Evolutionary conservation across 2,113 vertebrate species (phyloP).

Genomic region (Sprattus sprattus): DNA sequence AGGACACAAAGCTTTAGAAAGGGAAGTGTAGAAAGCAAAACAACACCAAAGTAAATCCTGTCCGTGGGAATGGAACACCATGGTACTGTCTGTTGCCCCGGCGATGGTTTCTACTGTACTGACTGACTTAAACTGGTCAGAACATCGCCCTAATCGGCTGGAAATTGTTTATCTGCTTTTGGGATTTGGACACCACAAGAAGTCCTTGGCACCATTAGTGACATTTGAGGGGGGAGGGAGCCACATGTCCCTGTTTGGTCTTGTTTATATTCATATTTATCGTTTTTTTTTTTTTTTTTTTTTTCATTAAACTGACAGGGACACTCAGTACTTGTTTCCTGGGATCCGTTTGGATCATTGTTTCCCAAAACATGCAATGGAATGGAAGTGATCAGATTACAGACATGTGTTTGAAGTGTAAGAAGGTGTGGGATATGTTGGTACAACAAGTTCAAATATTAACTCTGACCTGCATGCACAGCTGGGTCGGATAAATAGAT

Average conservation of each 20-base stretch:
- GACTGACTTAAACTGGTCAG: not conserved
- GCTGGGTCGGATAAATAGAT: not conserved
- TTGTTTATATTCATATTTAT: not conserved
- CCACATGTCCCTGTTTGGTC: too few species aligned
- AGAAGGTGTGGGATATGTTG: not conserved
- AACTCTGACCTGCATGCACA: not conserved
- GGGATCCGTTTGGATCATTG: not conserved
- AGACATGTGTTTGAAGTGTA: not conserved
- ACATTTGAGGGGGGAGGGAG: not conserved
- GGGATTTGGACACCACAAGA: not conserved
- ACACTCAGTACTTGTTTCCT: not conserved
- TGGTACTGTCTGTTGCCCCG: not conserved
- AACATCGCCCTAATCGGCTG: constrained; percentile 2
- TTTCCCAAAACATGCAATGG: not conserved
- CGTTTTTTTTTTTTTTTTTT: not conserved
- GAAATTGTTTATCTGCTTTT: not conserved
- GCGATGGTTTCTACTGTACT: not conserved
- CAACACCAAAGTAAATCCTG: not conserved
- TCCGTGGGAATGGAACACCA: not conserved
- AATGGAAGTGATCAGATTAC: not conserved
- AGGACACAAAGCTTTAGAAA: not conserved
- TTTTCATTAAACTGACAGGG: not conserved
- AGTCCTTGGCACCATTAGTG: not conserved
- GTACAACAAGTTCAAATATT: too few species aligned
- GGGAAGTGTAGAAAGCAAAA: not conserved